A percentile compares a stretch with the other conserved stretches of the same genome.
Evolutionary conservation across 2,113 vertebrate genomes (phyloP).

Genomic region (Lipotes vexillifer): DNA sequence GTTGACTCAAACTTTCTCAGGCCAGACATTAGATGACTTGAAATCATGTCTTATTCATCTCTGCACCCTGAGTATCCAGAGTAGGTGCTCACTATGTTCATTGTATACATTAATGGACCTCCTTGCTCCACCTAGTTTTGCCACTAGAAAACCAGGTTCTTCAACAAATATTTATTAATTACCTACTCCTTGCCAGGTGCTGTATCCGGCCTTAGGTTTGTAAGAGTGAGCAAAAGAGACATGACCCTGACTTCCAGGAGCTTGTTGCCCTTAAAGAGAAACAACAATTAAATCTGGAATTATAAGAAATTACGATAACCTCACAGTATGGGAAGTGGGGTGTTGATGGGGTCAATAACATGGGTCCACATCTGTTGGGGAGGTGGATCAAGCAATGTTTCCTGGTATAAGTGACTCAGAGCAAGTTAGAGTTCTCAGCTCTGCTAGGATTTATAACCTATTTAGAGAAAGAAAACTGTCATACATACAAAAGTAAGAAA

Average conservation of each 20-base stretch:
- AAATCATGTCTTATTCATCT: background rate
- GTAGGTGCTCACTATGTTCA: background rate
- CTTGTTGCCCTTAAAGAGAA: background rate
- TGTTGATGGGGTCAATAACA: background rate
- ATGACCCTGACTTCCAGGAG: background rate
- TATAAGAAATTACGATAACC: background rate
- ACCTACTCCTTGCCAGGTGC: background rate
- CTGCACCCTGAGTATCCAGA: background rate
- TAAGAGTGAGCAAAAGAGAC: background rate
- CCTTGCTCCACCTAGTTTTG: background rate
- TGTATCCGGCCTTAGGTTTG: background rate
- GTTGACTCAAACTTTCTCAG: background rate
- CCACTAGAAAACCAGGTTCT: background rate
- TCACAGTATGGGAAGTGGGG: background rate
- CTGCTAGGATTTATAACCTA: background rate
- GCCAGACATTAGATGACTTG: background rate
- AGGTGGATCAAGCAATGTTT: background rate
- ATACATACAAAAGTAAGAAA: background rate
- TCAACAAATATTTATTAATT: background rate
- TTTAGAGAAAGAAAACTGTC: background rate
- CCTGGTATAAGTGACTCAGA: background rate
- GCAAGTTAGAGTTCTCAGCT: background rate
- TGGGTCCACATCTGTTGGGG: background rate
- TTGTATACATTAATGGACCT: background rate
- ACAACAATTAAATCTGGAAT: background rate